Percentiles rank a stretch among this genome's conserved stretches.
Evolutionary conservation across 2,113 vertebrate species (phyloP).

Genomic region (Apistogramma diplotaenia): DNA sequence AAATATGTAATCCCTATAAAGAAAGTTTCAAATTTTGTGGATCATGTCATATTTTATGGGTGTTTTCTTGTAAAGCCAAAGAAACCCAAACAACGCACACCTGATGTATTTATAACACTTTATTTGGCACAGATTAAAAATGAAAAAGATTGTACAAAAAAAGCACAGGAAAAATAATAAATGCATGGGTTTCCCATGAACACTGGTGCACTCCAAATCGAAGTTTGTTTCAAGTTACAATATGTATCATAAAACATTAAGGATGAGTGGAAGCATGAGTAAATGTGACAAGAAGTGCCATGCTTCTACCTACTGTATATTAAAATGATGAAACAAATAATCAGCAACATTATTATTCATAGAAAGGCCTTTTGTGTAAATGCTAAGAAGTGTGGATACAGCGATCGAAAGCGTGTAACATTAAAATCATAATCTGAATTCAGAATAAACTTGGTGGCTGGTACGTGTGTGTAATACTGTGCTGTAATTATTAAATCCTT

Average conservation of each 20-base stretch:
- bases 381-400: slow-evolving; percentile 21
- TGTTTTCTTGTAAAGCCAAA: neutral
- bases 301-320: slow-evolving; percentile 54
- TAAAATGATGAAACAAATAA: slow-evolving; percentile 50
- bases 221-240: slow-evolving; percentile 92
- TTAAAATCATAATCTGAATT: slow-evolving; percentile 26
- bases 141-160: slow-evolving; percentile 41
- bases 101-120: neutral
- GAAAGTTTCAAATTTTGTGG: too few relatives aligned
- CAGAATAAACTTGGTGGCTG: slow-evolving; percentile 11
- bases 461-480: slow-evolving; percentile 4
- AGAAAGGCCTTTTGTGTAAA: slow-evolving; percentile 32
- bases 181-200: slow-evolving; percentile 85
- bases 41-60: too few relatives aligned
- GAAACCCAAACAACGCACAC: neutral
- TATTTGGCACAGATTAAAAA: neutral
- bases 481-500: neutral
- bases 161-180: slow-evolving; percentile 63
- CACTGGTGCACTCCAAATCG: slow-evolving; percentile 91
- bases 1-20: too few relatives aligned
- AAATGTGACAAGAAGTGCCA: slow-evolving; percentile 61
- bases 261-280: slow-evolving; percentile 51
- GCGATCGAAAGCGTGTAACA: slow-evolving; percentile 38
- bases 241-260: slow-evolving; percentile 70
- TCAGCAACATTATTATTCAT: slow-evolving; percentile 40